Percentiles rank a stretch among this genome's conserved stretches.
These are phyloP conservation scores for Apamea crenata DNA, from an alignment of 2,888 invertebrate genomes.

Conservation along the genomic window DNA sequence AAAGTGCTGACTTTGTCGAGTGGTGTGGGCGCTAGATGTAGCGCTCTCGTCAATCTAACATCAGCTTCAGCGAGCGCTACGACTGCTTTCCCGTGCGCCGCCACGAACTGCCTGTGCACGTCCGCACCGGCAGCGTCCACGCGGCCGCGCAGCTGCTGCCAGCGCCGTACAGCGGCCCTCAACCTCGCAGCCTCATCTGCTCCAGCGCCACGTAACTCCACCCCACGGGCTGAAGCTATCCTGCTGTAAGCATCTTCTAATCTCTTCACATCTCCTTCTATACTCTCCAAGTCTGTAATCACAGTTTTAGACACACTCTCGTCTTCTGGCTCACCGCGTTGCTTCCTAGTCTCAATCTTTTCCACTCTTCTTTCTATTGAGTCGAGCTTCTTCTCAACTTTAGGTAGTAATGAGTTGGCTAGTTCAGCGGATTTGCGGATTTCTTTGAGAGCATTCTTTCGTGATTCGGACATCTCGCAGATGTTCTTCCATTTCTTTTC, in stretches of 20 bases:
- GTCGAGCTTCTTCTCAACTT: constrained; percentile 91
- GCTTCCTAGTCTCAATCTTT: constrained; percentile 86
- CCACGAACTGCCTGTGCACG: constrained; percentile 92
- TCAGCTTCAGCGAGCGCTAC: constrained; percentile 93
- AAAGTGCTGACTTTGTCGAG: constrained; percentile 84
- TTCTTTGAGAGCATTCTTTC: constrained; percentile 85
- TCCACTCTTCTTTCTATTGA: constrained; percentile 91
- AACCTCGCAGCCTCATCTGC: constrained; percentile 92
- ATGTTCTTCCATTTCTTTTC: constrained; percentile 95
- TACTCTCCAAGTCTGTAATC: constrained; percentile 90
- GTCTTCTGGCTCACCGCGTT: constrained; percentile 84
- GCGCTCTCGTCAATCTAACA: constrained; percentile 92
- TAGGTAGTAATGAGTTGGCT: constrained; percentile 91
- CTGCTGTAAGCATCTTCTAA: constrained; percentile 93
- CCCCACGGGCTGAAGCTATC: constrained; percentile 91
- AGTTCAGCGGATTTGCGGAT: constrained; percentile 92
- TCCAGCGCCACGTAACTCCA: constrained; percentile 92
- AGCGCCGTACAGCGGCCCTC: constrained; percentile 91
- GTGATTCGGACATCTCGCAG: constrained; percentile 93
- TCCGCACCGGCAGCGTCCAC: constrained; percentile 91
- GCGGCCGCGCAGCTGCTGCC: constrained; percentile 92
- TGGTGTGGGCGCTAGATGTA: constrained; percentile 90
- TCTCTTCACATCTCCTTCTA: constrained; percentile 91
- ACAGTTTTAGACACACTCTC: constrained; percentile 91
- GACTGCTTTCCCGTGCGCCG: constrained; percentile 93